Evolutionary conservation across 2,888 invertebrate species (phyloP), one percentile per base, ranked within the genome.

Genomic region (Lamproptera curius): DNA sequence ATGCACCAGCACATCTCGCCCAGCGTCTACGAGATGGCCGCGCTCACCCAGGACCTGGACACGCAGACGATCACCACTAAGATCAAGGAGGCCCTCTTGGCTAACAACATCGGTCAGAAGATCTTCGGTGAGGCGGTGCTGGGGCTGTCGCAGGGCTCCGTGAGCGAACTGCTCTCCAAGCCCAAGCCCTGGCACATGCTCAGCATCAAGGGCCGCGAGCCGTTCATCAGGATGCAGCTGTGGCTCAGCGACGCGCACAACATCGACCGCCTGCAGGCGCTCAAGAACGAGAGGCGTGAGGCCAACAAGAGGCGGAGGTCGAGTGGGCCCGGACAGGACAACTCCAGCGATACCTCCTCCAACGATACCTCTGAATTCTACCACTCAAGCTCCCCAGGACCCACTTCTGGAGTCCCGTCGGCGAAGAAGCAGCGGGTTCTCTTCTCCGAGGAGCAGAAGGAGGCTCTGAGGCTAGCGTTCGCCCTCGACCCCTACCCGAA

Each of bases 131-230:
- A 99, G 85, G 97, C 97, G 0, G 98, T 99, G 2, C 89, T 99
- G 10, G 98, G 98, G 0, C 89, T 99, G 17, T 97, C 97, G 0
- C 98, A 99, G 81, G 98, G 97, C 9, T 97, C 98, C 1, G 98
- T 98, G 9, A 98, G 97, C 67, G 99, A 99, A 79, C 89, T 99
- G 53, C 90, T 99, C 5, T 97, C 98, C 52, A 98, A 98, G 76
- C 99, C 99, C 2, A 99, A 99, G 70, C 98, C 98, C 0, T 99
- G 99, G 98, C 97, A 97, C 73, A 97, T 98, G 97, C 90, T 99
- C 45, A 98, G 97, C 72, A 97, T 98, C 73, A 98, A 98, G 76
- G 99, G 99, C 0, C 90, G 98, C 20, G 99, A 99, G 71, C 97
- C 97, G 0, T 97, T 97, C 81, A 97, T 97, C 58, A 90, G 97